A percentile compares a stretch with the other conserved stretches of the same genome.
Evolutionary conservation across 1,140 invertebrate genomes (phyloP).

Genomic region (Ips typographus): DNA sequence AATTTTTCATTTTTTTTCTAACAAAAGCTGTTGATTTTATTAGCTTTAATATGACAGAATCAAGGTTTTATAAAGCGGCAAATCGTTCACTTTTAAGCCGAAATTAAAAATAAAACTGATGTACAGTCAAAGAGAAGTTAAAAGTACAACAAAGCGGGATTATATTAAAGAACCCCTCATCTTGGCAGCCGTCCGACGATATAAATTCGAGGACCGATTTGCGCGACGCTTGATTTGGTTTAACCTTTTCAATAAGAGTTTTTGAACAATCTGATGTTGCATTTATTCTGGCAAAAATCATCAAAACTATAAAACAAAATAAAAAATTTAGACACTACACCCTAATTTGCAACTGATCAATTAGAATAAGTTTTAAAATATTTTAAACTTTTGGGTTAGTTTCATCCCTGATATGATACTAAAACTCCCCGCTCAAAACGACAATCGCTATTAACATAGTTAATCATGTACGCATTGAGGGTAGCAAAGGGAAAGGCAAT

Average conservation of each 20-base stretch:
- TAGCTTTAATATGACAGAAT: no score
- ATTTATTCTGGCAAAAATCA: no score
- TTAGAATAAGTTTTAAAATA: no score
- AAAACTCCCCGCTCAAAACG: slow-evolving; percentile 37
- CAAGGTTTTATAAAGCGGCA: slow-evolving; percentile 31
- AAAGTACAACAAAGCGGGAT: slow-evolving; percentile 34
- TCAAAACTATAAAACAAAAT: no score
- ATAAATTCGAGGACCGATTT: slow-evolving; percentile 45
- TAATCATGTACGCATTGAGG: slow-evolving; percentile 43
- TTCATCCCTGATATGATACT: background rate
- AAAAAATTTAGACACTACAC: no score
- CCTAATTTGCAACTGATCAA: no score
- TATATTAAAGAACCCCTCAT: slow-evolving; percentile 35
- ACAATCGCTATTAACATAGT: slow-evolving; percentile 50
- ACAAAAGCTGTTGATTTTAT: no score
- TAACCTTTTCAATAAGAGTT: slow-evolving; percentile 30
- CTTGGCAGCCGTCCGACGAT: slow-evolving; percentile 30
- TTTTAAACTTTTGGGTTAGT: no score
- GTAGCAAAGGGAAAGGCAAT: slow-evolving; percentile 31
- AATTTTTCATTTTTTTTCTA: no score
- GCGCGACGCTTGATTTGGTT: slow-evolving; percentile 44
- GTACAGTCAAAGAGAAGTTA: slow-evolving; percentile 33
- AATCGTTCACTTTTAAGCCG: slow-evolving; percentile 11
- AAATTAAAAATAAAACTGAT: slow-evolving; percentile 35
- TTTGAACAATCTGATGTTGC: background rate